phyloP scores from a whole-genome alignment of 2,113 vertebrate genomes.

The Phrynosoma platyrhinos region DNA sequence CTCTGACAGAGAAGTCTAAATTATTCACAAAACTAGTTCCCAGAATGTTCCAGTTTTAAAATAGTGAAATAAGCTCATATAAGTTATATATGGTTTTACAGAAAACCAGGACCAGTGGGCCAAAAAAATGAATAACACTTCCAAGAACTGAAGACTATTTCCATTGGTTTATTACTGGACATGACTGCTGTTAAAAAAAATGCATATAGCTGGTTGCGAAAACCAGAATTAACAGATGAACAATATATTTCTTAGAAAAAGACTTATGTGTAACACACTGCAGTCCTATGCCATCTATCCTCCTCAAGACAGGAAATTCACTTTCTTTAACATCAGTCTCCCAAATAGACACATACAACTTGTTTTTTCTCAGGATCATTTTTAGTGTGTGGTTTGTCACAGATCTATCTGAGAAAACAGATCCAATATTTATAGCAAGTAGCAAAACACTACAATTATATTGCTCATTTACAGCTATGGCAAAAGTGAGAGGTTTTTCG shows the following conservation, averaged over 20 bases:
- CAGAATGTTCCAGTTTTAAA: too few species aligned
- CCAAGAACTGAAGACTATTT: background rate
- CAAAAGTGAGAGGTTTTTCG: conserved; percentile 6
- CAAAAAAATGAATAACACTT: background rate
- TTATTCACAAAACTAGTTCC: too few species aligned
- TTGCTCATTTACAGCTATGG: conserved; percentile 7
- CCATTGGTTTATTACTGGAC: conserved; percentile 19
- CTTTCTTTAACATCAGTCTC: conserved; percentile 38
- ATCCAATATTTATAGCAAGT: conserved; percentile 2
- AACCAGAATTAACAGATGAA: conserved; percentile 22
- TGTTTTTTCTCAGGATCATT: conserved; percentile 25
- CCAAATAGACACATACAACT: conserved; percentile 45
- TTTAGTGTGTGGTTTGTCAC: conserved; percentile 43
- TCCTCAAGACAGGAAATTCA: conserved; percentile 35
- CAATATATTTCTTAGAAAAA: conserved; percentile 11
- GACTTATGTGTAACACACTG: conserved; percentile 32
- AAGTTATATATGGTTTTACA: background rate
- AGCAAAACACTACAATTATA: conserved; percentile 30
- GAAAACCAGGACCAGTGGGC: background rate
- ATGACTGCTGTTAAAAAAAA: conserved; percentile 11
- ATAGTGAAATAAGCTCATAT: background rate
- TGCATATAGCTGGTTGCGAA: background rate
- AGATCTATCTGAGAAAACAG: conserved; percentile 49
- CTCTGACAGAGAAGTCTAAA: too few species aligned
- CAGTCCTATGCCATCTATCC: conserved; percentile 19